Evolutionary conservation across 2,113 vertebrate species (phyloP), one percentile per base, ranked within the genome.

Genomic region (Pholis gunnellus): DNA sequence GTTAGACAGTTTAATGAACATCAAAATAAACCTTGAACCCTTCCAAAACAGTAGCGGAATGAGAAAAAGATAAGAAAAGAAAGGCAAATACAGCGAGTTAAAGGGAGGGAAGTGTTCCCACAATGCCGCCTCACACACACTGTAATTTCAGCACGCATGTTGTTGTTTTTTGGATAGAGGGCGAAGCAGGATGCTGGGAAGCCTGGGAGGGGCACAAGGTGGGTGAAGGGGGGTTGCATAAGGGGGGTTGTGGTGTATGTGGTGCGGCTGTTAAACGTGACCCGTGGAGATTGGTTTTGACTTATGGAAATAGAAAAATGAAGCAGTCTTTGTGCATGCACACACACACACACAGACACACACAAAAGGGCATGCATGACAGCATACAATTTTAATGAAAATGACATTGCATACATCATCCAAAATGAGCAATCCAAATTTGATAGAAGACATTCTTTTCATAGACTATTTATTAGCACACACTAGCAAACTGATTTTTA

Each of bases 221-320:
- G 85, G 78, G 83, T 76, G 52, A 34, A 50, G 18, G 22, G 70
- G 72, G 46, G 44, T 8, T 48, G 59, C 65, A 73, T 82, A 79
- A 78, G 60, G 89, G 80, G 83, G 88, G 85, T 90, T 93, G 93
- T 87, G 92, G 90, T 69, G 86, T 73, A 63, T 90, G 90, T 66
- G 88, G 89, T 83, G 57, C 20, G 57, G 83, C 84, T 90, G 81
- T 91, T 87, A 83, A 72, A 87, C 52, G 64, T 68, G 66, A 89
- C 29, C 66, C 31, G 68, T 60, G 65, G 46, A 65, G 72, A 78
- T 15, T 85, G 86, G 76, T 76, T 91, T 82, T 79, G 82, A 90
- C 70, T 59, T 78, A 81, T 64, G 69, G 31, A 88, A 89, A 88
- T 34, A 77, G 50, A 70, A 71, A 78, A 17, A 72, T 2, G 17